Conservation (phyloP, 37 sponge, comb jelly and placozoan species). For the Theonella swinhoei region DNA sequence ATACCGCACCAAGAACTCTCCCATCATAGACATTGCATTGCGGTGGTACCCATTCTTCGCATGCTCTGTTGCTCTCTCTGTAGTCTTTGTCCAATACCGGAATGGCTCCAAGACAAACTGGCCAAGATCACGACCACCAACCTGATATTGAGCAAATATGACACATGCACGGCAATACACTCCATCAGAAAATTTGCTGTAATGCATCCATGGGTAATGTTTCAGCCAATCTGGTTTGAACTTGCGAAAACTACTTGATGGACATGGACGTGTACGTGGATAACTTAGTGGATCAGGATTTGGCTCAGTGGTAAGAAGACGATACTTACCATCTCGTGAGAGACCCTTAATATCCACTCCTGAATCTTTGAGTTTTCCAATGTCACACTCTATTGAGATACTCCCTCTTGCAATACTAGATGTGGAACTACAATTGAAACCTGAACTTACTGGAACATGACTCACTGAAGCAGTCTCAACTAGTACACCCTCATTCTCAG, state of each 20-base stretch:
- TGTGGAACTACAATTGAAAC: no score
- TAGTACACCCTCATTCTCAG: no score
- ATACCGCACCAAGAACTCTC: no score
- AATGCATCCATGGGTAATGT: conserved; percentile 27
- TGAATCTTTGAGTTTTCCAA: conserved; percentile 22
- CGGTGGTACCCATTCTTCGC: conserved; percentile 24
- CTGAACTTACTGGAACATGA: no score
- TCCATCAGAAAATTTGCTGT: conserved; percentile 20
- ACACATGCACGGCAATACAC: conserved; percentile 43
- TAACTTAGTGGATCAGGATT: background rate
- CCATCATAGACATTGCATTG: no score
- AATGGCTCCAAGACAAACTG: conserved; percentile 20
- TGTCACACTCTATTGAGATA: conserved; percentile 31
- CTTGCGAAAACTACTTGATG: conserved; percentile 9
- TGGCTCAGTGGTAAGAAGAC: background rate
- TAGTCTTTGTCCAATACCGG: conserved; percentile 8
- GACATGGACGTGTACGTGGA: background rate
- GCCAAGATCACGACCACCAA: conserved; percentile 10
- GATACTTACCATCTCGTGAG: conserved; percentile 9
- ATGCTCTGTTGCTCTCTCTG: conserved; percentile 12
- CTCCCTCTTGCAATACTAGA: no score
- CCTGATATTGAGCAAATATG: conserved; percentile 8
- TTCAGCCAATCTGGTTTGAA: conserved; percentile 42
- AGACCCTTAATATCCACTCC: conserved; percentile 1
- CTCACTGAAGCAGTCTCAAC: no score